Evolutionary conservation across 2,797 vertebrate genomes (phyloP).

Genomic region (Labeo calbasu): DNA sequence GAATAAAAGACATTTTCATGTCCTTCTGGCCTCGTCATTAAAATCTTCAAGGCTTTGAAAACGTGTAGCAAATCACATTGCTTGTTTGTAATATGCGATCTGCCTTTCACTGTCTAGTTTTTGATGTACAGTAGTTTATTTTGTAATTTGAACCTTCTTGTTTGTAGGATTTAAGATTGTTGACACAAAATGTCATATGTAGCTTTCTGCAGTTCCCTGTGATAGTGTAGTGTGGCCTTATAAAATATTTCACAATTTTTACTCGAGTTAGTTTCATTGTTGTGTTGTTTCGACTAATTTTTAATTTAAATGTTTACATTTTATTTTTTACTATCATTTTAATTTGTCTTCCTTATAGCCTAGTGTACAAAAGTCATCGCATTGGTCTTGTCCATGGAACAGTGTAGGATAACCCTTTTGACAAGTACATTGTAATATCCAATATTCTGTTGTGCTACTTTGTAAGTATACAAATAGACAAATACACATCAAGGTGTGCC

Average conservation of each 20-base stretch:
- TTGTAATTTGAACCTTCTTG: constrained; percentile 4
- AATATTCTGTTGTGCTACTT: constrained; percentile 74
- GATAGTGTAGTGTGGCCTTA: constrained; percentile 55
- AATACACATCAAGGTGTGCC: constrained; percentile 69
- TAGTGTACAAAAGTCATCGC: constrained; percentile 82
- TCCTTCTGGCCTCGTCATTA: constrained; percentile 63
- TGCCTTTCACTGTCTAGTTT: constrained; percentile 23
- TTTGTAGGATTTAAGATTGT: constrained; percentile 11
- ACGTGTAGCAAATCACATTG: constrained; percentile 59
- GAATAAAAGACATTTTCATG: constrained; percentile 44
- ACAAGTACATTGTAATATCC: constrained; percentile 66
- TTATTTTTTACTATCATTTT: constrained; percentile 60
- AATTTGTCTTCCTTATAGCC: constrained; percentile 84
- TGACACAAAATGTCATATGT: constrained; percentile 18
- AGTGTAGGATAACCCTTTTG: constrained; percentile 69
- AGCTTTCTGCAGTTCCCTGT: constrained; percentile 54
- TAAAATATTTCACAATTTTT: constrained; percentile 38
- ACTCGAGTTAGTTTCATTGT: constrained; percentile 19
- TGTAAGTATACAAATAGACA: constrained; percentile 77
- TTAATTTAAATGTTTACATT: constrained; percentile 35
- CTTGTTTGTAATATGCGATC: constrained; percentile 26
- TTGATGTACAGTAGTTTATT: constrained; percentile 38
- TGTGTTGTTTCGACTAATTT: not conserved
- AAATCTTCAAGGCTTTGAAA: constrained; percentile 52
- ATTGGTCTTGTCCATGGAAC: constrained; percentile 74